Evolutionary conservation across 2,113 vertebrate genomes (phyloP).

Genomic region (Dicentrarchus labrax): DNA sequence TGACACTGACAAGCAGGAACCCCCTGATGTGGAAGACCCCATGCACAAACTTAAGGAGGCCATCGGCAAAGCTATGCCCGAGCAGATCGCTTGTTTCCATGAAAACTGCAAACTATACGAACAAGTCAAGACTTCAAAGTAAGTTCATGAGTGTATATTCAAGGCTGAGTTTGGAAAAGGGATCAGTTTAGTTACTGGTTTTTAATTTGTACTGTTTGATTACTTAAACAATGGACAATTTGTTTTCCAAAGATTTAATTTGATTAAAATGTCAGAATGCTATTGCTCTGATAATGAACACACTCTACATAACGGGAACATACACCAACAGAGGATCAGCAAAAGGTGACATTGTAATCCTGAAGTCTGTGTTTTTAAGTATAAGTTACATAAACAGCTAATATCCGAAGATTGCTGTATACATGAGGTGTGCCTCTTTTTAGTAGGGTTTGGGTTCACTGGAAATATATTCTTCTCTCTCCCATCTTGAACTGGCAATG

Average conservation of each 20-base stretch:
- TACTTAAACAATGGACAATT: background rate
- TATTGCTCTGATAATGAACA: background rate
- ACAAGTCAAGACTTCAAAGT: conserved; percentile 91
- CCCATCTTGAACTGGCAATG: background rate
- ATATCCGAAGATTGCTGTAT: background rate
- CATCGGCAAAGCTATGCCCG: conserved; percentile 91
- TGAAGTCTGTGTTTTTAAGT: background rate
- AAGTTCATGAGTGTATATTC: conserved; percentile 55
- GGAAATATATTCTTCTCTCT: background rate
- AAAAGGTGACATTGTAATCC: background rate
- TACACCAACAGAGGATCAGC: background rate
- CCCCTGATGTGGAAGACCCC: conserved; percentile 83
- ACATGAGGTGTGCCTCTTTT: background rate
- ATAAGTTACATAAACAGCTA: background rate
- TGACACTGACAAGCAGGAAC: conserved; percentile 85
- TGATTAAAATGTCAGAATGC: background rate
- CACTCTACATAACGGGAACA: background rate
- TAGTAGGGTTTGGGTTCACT: background rate
- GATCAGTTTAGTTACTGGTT: background rate
- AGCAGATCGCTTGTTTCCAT: conserved; percentile 91
- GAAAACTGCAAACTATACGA: conserved; percentile 89
- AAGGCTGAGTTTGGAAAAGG: background rate
- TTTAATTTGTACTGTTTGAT: background rate
- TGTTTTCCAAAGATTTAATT: background rate
- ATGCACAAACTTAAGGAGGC: conserved; percentile 92